Evolutionary conservation across 2,888 invertebrate species (phyloP).

Genomic region (Nymphalis polychloros): DNA sequence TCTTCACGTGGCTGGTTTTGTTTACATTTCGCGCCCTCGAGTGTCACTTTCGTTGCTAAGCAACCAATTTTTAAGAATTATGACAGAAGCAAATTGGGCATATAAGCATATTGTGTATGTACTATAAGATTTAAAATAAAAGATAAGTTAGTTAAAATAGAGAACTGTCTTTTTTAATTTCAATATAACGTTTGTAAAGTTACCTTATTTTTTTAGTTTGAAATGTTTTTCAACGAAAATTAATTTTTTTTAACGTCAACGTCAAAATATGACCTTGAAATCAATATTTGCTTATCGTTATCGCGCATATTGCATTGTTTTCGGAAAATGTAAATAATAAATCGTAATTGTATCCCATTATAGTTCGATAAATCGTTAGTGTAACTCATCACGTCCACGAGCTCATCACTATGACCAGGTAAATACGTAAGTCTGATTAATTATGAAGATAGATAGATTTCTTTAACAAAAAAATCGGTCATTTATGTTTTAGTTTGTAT

Average conservation of each 20-base stretch:
- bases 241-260: background rate
- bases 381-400: no score
- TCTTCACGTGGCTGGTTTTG: slow-evolving; percentile 41
- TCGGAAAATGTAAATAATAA: slow-evolving; percentile 16
- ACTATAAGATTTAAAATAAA: no score
- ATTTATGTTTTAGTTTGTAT: slow-evolving; percentile 65
- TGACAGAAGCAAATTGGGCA: background rate
- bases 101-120: no score
- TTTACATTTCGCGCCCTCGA: slow-evolving; percentile 71
- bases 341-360: background rate
- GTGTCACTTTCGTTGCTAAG: slow-evolving; percentile 58
- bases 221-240: background rate
- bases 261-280: slow-evolving; percentile 14
- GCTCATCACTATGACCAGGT: background rate
- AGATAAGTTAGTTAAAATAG: background rate
- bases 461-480: background rate
- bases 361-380: background rate
- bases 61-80: slow-evolving; percentile 43
- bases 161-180: background rate
- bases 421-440: background rate
- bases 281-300: background rate
- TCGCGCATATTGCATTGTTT: background rate
- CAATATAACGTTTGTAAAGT: background rate
- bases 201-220: background rate
- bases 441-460: background rate